These are phyloP conservation scores for Asarcornis scutulata DNA, from an alignment of 2,113 vertebrate genomes.

Conservation along the genomic window DNA sequence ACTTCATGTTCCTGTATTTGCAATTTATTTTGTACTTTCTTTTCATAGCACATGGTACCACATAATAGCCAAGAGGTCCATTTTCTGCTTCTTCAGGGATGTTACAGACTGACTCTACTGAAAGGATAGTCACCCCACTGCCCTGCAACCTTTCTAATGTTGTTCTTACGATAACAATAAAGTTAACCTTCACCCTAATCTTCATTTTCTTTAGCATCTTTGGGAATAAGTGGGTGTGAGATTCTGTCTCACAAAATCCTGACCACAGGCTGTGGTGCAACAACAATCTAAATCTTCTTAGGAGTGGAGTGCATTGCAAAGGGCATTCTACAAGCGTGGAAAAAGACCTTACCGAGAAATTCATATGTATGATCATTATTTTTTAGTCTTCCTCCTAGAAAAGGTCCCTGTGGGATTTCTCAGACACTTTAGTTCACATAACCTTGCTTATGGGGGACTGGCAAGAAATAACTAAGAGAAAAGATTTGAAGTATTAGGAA, in stretches of 20 bases:
- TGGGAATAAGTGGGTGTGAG: neutral
- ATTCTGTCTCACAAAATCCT: neutral
- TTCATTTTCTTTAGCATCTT: neutral
- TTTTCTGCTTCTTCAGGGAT: neutral
- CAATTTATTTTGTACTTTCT: neutral
- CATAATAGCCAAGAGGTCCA: neutral
- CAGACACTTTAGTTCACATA: neutral
- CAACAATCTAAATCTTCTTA: neutral
- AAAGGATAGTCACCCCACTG: neutral
- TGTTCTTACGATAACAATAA: neutral
- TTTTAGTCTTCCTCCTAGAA: neutral
- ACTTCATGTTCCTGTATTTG: neutral
- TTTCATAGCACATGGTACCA: neutral
- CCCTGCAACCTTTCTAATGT: neutral
- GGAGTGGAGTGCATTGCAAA: neutral
- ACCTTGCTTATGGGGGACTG: neutral
- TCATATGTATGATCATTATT: neutral
- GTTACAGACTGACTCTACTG: neutral
- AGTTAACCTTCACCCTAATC: slow-evolving; percentile 11
- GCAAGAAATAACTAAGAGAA: neutral
- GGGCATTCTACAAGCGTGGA: neutral
- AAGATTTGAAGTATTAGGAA: neutral
- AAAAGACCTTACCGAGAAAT: neutral
- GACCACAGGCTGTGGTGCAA: neutral
- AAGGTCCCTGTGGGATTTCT: neutral